phyloP scores from a whole-genome alignment of 2,113 vertebrate genomes.

The Zapornia atra region DNA sequence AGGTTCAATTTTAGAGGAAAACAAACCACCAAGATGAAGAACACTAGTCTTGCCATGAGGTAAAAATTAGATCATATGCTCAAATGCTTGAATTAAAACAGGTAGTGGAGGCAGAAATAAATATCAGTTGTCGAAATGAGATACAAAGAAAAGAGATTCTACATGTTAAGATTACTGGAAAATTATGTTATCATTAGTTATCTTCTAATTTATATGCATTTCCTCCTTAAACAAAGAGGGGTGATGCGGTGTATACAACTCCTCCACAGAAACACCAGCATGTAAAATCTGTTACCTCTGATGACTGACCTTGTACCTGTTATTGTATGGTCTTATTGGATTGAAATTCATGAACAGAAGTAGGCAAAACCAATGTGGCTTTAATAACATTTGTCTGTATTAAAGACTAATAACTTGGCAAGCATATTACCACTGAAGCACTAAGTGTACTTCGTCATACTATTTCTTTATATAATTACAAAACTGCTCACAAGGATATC shows the following conservation, averaged over 20 bases:
- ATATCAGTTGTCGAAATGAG: neutral
- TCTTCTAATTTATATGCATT: neutral
- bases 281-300: neutral
- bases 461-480: conserved; percentile 29
- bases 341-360: neutral
- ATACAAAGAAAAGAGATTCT: neutral
- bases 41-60: neutral
- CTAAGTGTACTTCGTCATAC: neutral
- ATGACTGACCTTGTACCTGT: neutral
- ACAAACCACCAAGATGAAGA: neutral
- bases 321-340: neutral
- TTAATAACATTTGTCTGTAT: neutral
- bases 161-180: neutral
- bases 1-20: neutral
- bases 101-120: neutral
- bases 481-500: conserved; percentile 33
- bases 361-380: neutral
- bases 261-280: neutral
- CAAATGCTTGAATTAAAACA: neutral
- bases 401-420: neutral
- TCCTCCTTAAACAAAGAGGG: neutral
- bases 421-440: neutral
- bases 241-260: neutral
- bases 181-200: no score
- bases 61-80: neutral